phyloP scores from a whole-genome alignment of 2,113 vertebrate species.

The Odocoileus virginianus region DNA sequence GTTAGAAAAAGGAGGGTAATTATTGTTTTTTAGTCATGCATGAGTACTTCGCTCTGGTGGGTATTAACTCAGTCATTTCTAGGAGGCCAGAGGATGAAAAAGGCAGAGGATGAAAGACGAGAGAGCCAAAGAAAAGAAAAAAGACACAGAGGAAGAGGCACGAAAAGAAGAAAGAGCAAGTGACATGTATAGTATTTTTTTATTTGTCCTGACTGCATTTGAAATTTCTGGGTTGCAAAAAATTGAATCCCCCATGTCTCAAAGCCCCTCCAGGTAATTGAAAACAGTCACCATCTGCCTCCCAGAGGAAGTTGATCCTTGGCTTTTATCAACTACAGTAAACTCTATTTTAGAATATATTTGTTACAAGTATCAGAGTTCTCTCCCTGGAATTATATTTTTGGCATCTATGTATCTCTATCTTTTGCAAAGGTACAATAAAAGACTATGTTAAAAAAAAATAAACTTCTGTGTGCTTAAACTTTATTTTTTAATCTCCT shows the following conservation, averaged over 20 bases:
- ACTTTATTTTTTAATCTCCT: slow-evolving; percentile 45
- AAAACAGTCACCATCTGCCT: slow-evolving; percentile 56
- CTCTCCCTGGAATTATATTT: slow-evolving; percentile 58
- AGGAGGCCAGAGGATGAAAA: slow-evolving; percentile 53
- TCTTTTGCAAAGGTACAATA: slow-evolving; percentile 50
- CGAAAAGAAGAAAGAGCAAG: slow-evolving; percentile 56
- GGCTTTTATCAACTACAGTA: slow-evolving; percentile 75
- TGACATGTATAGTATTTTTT: slow-evolving; percentile 60
- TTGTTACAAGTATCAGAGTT: slow-evolving; percentile 55
- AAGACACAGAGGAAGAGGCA: slow-evolving; percentile 43
- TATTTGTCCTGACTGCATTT: slow-evolving; percentile 69
- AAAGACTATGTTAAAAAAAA: slow-evolving; percentile 9
- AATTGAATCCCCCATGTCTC: slow-evolving; percentile 72
- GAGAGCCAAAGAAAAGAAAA: slow-evolving; percentile 41
- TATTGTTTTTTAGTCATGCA: slow-evolving; percentile 15
- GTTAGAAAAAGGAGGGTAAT: slow-evolving; percentile 36
- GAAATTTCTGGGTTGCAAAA: slow-evolving; percentile 75
- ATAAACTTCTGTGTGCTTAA: slow-evolving; percentile 34
- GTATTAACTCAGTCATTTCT: slow-evolving; percentile 38
- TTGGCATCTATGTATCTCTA: slow-evolving; percentile 35
- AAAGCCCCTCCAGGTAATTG: slow-evolving; percentile 76
- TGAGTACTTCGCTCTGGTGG: slow-evolving; percentile 23
- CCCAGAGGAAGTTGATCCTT: slow-evolving; percentile 67
- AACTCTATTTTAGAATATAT: slow-evolving; percentile 66
- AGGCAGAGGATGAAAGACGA: slow-evolving; percentile 54